Evolutionary conservation across 2,888 invertebrate genomes (phyloP).

Genomic region (Drosophila anomalata): DNA sequence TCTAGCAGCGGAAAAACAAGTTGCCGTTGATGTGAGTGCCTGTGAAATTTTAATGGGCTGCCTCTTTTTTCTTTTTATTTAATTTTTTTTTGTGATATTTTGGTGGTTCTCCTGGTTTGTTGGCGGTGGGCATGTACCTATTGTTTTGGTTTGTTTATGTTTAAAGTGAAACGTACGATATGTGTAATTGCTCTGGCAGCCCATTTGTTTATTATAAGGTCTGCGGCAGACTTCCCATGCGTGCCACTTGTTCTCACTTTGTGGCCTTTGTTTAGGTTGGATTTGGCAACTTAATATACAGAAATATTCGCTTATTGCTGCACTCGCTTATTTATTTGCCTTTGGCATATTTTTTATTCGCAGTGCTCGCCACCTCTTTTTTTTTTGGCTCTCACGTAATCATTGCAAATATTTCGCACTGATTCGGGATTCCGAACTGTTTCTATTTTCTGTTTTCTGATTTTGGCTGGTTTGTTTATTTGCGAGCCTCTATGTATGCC

Average conservation of each 20-base stretch:
- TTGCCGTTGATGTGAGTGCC: conserved; percentile 63
- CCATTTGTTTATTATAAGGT: conserved; percentile 74
- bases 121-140: conserved; percentile 3
- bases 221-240: conserved; percentile 64
- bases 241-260: conserved; percentile 68
- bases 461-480: conserved; percentile 31
- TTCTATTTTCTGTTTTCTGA: conserved; percentile 30
- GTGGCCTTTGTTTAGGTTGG: conserved; percentile 26
- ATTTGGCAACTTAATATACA: conserved; percentile 54
- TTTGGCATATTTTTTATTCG: conserved; percentile 26
- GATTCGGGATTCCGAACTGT: conserved; percentile 42
- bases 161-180: conserved; percentile 56
- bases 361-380: conserved; percentile 16
- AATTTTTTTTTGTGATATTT: conserved; percentile 15
- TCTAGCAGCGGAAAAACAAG: conserved; percentile 75
- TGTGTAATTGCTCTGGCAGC: conserved; percentile 72
- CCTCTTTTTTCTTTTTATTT: conserved; percentile 48
- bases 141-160: conserved; percentile 66
- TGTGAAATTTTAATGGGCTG: conserved; percentile 67
- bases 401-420: conserved; percentile 64
- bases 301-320: conserved; percentile 37
- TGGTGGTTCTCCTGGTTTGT: conserved; percentile 6
- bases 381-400: conserved; percentile 47
- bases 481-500: conserved; percentile 33
- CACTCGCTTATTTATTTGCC: conserved; percentile 31